Conservation (phyloP, 2,888 invertebrate genomes). For the Leucoptera coffeella region DNA sequence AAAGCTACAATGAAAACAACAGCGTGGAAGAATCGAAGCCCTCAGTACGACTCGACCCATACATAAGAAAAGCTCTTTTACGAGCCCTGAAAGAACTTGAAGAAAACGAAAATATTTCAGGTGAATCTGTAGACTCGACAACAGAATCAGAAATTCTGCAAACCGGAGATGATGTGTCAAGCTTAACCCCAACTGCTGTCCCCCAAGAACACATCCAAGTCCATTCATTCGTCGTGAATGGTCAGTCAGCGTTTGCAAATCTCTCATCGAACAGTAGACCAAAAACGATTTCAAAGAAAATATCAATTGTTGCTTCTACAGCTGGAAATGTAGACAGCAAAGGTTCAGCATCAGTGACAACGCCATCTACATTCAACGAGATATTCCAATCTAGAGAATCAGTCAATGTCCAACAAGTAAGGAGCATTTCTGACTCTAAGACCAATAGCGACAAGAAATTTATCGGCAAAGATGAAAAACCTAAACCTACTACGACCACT, state of each 20-base stretch:
- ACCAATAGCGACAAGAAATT: slow-evolving; percentile 10
- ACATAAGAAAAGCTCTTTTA: slow-evolving; percentile 66
- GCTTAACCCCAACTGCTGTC: slow-evolving; percentile 13
- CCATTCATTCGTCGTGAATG: slow-evolving; percentile 51
- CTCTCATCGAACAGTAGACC: slow-evolving; percentile 20
- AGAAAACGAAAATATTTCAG: slow-evolving; percentile 43
- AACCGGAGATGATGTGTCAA: slow-evolving; percentile 16
- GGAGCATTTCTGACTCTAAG: slow-evolving; percentile 23
- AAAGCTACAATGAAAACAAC: slow-evolving; percentile 34
- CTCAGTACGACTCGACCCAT: slow-evolving; percentile 63
- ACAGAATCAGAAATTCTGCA: slow-evolving; percentile 28
- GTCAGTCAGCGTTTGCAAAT: slow-evolving; percentile 32
- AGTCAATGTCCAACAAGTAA: slow-evolving; percentile 27
- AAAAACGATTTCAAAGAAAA: slow-evolving; percentile 27
- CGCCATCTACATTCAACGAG: slow-evolving; percentile 29
- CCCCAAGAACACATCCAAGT: slow-evolving; percentile 39
- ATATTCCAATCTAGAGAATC: slow-evolving; percentile 33
- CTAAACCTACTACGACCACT: slow-evolving; percentile 23
- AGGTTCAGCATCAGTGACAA: slow-evolving; percentile 25
- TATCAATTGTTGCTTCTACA: slow-evolving; percentile 36
- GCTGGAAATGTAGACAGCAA: slow-evolving; percentile 42
- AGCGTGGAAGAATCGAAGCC: slow-evolving; percentile 40
- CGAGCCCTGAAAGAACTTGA: slow-evolving; percentile 73
- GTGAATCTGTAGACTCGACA: too few species aligned
- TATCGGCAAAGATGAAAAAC: not conserved